A percentile compares a stretch with the other conserved stretches of the same genome.
phyloP scores from a whole-genome alignment of 2,888 invertebrate genomes.

The Cistogaster globosa region DNA sequence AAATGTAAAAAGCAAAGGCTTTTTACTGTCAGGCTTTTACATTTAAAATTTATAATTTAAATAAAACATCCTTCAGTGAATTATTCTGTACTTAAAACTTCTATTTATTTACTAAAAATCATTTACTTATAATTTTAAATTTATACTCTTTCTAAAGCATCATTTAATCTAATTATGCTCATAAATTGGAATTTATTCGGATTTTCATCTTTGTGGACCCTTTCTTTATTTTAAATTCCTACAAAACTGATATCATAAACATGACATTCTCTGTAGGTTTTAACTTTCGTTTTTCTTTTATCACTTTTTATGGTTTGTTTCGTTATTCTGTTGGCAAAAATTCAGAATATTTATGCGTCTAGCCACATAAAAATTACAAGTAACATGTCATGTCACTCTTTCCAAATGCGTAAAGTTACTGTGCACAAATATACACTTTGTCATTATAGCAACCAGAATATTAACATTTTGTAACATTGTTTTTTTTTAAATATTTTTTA shows the following conservation, averaged over 20 bases:
- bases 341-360: conserved; percentile 70
- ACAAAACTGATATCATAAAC: conserved; percentile 51
- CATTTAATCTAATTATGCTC: conserved; percentile 30
- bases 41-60: too few species aligned
- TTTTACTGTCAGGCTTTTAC: too few species aligned
- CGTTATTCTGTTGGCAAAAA: conserved; percentile 46
- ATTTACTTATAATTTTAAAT: not conserved
- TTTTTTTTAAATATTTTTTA: not conserved
- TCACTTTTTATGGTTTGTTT: not conserved
- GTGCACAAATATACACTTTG: not conserved
- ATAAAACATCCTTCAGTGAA: too few species aligned
- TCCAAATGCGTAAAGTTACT: conserved; percentile 15
- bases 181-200: conserved; percentile 55
- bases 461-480: conserved; percentile 36
- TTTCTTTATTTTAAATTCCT: conserved; percentile 6
- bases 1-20: too few species aligned
- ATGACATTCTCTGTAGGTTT: conserved; percentile 60
- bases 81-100: too few species aligned
- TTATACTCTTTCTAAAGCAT: not conserved
- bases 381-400: conserved; percentile 67
- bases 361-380: conserved; percentile 71
- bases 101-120: too few species aligned
- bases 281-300: conserved; percentile 38
- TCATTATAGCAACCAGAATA: conserved; percentile 31
- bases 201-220: not conserved